These are phyloP conservation scores for Melanostigma gelatinosum DNA, from an alignment of 2,113 vertebrate species.

Conservation along the genomic window DNA sequence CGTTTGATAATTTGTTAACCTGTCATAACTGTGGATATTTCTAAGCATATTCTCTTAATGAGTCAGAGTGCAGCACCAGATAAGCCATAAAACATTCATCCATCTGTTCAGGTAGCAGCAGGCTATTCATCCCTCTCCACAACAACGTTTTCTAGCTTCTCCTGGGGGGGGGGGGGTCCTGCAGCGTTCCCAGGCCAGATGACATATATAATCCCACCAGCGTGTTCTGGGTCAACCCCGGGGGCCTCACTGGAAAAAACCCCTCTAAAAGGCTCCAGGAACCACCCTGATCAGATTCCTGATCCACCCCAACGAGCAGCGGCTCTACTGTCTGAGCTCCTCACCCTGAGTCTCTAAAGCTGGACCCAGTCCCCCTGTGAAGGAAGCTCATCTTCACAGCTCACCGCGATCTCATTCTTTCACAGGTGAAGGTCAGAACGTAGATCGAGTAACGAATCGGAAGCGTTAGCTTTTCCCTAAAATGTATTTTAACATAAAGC, in stretches of 20 bases:
- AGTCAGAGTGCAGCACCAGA: slow-evolving; percentile 1
- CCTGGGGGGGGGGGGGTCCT: neutral
- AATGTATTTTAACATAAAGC: neutral
- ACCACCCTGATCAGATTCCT: neutral
- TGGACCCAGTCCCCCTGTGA: neutral
- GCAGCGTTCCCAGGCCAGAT: neutral
- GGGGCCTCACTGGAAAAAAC: neutral
- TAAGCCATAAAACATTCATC: neutral
- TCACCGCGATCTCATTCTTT: neutral
- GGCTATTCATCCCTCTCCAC: neutral
- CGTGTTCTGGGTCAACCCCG: neutral
- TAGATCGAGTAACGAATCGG: neutral
- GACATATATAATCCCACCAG: neutral
- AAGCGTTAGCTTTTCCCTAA: neutral
- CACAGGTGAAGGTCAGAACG: neutral
- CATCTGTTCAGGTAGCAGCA: neutral
- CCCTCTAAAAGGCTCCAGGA: neutral
- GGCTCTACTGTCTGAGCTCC: neutral
- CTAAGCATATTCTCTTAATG: neutral
- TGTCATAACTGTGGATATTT: neutral
- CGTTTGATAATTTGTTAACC: neutral
- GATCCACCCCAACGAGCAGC: neutral
- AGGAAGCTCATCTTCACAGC: neutral
- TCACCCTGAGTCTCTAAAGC: neutral
- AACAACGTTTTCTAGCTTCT: neutral